Evolutionary conservation across 2,113 vertebrate species (phyloP).

Genomic region (Dasyprocta punctata): DNA sequence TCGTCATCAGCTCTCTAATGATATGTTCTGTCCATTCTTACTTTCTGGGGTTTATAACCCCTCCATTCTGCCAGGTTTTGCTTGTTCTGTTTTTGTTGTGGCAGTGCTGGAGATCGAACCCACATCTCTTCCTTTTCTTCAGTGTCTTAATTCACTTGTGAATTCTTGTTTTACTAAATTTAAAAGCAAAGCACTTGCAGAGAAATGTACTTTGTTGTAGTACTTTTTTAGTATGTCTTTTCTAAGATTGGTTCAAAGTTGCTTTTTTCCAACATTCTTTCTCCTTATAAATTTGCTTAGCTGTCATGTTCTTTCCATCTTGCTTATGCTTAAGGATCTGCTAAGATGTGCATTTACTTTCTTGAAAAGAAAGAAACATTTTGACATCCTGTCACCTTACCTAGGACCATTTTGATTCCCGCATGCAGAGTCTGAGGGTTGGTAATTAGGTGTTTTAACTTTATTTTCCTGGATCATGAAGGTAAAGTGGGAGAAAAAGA

Average conservation of each 20-base stretch:
- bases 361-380: not conserved
- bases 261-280: not conserved
- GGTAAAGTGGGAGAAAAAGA: not conserved
- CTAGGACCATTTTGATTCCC: not conserved
- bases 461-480: not conserved
- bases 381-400: not conserved
- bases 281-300: not conserved
- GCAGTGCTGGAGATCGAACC: not conserved
- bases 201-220: not conserved
- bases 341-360: not conserved
- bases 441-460: not conserved
- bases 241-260: not conserved
- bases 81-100: not conserved
- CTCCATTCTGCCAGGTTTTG: not conserved
- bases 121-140: not conserved
- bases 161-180: slow-evolving; percentile 14
- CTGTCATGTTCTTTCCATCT: not conserved
- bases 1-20: not conserved
- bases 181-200: not conserved
- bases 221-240: not conserved
- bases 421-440: not conserved
- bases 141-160: slow-evolving; percentile 21
- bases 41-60: not conserved
- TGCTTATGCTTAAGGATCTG: not conserved
- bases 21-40: not conserved